phyloP scores from a whole-genome alignment of 2,888 invertebrate genomes.

The Cerastis rubricosa region DNA sequence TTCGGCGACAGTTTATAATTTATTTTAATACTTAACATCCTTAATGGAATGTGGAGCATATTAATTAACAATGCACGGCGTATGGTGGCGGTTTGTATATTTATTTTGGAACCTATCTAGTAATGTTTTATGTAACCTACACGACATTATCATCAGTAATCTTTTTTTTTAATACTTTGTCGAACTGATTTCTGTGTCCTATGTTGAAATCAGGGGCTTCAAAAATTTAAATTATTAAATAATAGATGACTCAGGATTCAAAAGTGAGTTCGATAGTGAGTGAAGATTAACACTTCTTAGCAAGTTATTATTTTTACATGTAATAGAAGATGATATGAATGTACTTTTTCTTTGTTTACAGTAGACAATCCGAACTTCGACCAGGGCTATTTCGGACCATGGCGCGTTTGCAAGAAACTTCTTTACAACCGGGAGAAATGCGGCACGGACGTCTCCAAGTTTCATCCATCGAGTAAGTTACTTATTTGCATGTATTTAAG shows the following conservation, averaged over 20 bases:
- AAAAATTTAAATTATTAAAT: background rate
- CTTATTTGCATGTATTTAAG: conserved; percentile 51
- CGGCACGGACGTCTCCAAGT: conserved; percentile 94
- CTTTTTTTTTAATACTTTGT: background rate
- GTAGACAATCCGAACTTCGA: conserved; percentile 93
- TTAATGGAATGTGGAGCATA: conserved; percentile 37
- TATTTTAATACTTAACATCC: conserved; percentile 27
- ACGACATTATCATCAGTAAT: conserved; percentile 3
- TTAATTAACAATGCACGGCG: conserved; percentile 53
- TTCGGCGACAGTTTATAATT: conserved; percentile 24
- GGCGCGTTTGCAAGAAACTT: conserved; percentile 96
- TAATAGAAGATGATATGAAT: conserved; percentile 3
- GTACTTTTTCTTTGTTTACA: conserved; percentile 79
- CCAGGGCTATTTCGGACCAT: conserved; percentile 96
- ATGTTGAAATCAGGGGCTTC: background rate
- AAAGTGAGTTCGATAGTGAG: background rate
- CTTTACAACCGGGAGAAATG: conserved; percentile 96
- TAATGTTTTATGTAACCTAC: conserved; percentile 49
- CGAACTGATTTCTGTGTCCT: background rate
- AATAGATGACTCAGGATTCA: background rate
- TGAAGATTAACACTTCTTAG: background rate
- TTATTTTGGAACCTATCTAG: conserved; percentile 16
- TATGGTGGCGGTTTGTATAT: conserved; percentile 41
- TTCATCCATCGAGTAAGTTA: conserved; percentile 94
- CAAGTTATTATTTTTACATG: background rate